phyloP scores from a whole-genome alignment of 2,888 invertebrate species.

The Drosophila koepferae region DNA sequence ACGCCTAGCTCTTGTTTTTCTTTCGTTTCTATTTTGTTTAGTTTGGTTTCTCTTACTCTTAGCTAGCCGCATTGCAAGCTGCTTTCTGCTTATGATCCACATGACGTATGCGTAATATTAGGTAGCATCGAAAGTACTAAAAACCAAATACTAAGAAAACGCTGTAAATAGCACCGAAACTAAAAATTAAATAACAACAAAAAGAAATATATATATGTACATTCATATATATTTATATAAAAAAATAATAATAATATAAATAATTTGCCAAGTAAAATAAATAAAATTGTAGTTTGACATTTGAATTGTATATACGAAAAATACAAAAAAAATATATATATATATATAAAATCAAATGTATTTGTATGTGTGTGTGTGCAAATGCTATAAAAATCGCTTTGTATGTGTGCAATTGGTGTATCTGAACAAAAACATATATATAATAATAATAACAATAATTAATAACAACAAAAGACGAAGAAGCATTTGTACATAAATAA shows the following conservation, averaged over 20 bases:
- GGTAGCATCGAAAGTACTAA: conserved; percentile 41
- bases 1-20: conserved; percentile 49
- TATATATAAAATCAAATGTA: neutral
- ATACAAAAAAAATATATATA: conserved; percentile 22
- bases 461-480: neutral
- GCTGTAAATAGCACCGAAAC: conserved; percentile 60
- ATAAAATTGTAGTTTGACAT: conserved; percentile 44
- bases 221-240: no score
- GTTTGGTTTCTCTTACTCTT: conserved; percentile 53
- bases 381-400: conserved; percentile 29
- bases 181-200: neutral
- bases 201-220: neutral
- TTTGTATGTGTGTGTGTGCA: conserved; percentile 6
- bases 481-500: conserved; percentile 32
- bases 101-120: conserved; percentile 75
- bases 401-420: conserved; percentile 19
- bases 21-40: conserved; percentile 29
- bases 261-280: conserved; percentile 5
- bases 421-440: neutral
- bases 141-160: conserved; percentile 39
- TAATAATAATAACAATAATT: no score
- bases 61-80: conserved; percentile 78
- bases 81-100: conserved; percentile 74
- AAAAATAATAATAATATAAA: conserved; percentile 7
- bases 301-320: conserved; percentile 41